These are phyloP conservation scores for Leucania comma DNA, from an alignment of 2,888 invertebrate species.

Conservation along the genomic window DNA sequence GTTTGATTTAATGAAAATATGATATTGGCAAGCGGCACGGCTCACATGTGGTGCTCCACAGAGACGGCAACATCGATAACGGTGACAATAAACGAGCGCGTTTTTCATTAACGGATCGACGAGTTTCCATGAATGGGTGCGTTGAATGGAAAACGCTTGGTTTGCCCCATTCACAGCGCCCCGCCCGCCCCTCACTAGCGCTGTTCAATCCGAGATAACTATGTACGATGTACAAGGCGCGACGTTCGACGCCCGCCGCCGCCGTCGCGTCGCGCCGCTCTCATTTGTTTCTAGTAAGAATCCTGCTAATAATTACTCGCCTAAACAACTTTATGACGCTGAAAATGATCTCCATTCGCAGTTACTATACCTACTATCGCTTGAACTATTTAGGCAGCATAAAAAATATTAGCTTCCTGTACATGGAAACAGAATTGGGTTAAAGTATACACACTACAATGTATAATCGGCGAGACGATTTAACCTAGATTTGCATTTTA, in stretches of 20 bases:
- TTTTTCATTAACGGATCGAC: slow-evolving; percentile 88
- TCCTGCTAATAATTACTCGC: slow-evolving; percentile 29
- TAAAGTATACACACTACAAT: slow-evolving; percentile 33
- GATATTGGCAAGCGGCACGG: slow-evolving; percentile 63
- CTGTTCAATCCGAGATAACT: slow-evolving; percentile 55
- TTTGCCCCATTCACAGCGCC: slow-evolving; percentile 82
- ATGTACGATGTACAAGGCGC: slow-evolving; percentile 47
- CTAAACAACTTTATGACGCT: slow-evolving; percentile 24
- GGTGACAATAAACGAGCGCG: slow-evolving; percentile 78
- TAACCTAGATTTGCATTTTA: slow-evolving; percentile 49
- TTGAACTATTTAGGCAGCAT: slow-evolving; percentile 39
- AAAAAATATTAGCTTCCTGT: slow-evolving; percentile 48
- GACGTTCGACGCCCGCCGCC: slow-evolving; percentile 43
- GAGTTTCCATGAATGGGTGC: slow-evolving; percentile 89
- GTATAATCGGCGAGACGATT: slow-evolving; percentile 33
- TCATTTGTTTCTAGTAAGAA: slow-evolving; percentile 43
- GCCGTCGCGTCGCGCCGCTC: slow-evolving; percentile 56
- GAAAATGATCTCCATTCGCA: slow-evolving; percentile 53
- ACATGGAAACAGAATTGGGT: slow-evolving; percentile 32
- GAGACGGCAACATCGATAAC: slow-evolving; percentile 78
- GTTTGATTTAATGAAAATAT: slow-evolving; percentile 80
- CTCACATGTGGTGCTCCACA: slow-evolving; percentile 76
- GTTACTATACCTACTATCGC: slow-evolving; percentile 21
- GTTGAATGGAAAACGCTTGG: slow-evolving; percentile 87
- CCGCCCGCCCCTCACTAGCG: slow-evolving; percentile 64